phyloP scores from a whole-genome alignment of 1,140 invertebrate genomes.

The Cyphomyrmex costatus region DNA sequence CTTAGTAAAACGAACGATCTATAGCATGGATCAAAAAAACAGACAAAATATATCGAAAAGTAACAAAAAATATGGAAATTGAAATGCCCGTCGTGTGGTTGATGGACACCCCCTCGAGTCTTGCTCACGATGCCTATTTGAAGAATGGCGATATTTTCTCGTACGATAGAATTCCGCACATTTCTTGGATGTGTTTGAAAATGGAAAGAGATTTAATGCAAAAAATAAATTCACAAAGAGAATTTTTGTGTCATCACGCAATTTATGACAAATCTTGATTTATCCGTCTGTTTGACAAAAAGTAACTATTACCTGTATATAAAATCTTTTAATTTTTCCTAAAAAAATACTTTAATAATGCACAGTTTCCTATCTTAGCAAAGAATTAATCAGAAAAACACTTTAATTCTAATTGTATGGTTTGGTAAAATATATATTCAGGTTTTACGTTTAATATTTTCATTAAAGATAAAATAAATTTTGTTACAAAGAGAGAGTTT shows the following conservation, averaged over 20 bases:
- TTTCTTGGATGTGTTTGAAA: neutral
- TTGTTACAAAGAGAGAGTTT: neutral
- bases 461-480: neutral
- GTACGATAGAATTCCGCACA: neutral
- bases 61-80: conserved; percentile 51
- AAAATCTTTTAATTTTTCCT: neutral
- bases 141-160: conserved; percentile 44
- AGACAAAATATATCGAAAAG: conserved; percentile 45
- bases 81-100: neutral
- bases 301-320: neutral
- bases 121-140: neutral
- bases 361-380: neutral
- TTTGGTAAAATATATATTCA: neutral
- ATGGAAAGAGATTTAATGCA: conserved; percentile 12
- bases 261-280: neutral
- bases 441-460: neutral
- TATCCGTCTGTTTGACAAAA: neutral
- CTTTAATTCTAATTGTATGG: neutral
- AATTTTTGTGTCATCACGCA: conserved; percentile 1
- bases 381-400: neutral
- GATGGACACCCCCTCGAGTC: conserved; percentile 22
- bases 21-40: neutral
- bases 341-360: neutral
- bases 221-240: conserved; percentile 32
- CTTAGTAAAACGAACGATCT: neutral